Conservation (phyloP, 1,140 invertebrate genomes). For the Anthonomus grandis region DNA sequence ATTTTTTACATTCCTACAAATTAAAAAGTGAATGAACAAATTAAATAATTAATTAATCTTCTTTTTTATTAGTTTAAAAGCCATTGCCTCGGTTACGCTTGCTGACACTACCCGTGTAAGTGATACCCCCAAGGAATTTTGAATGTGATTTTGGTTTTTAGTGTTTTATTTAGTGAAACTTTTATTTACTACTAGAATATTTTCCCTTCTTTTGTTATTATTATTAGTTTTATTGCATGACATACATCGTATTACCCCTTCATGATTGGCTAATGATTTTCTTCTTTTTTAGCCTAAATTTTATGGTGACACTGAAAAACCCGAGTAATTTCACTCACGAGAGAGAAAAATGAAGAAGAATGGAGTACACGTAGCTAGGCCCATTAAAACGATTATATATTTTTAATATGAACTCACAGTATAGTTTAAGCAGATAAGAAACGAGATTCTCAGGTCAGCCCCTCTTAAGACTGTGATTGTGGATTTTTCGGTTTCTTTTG, state of each 20-base stretch:
- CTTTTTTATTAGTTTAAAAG: constrained; percentile 37
- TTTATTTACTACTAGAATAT: neutral
- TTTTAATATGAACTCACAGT: constrained; percentile 38
- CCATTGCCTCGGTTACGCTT: constrained; percentile 40
- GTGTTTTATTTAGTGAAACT: constrained; percentile 2
- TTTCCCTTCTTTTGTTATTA: neutral
- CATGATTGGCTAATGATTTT: constrained; percentile 20
- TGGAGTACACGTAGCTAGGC: too few relatives aligned
- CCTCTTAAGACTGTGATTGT: too few relatives aligned
- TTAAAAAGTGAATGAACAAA: too few relatives aligned
- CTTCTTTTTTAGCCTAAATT: constrained; percentile 58
- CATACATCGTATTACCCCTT: neutral
- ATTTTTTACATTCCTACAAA: too few relatives aligned
- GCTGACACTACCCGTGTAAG: constrained; percentile 31
- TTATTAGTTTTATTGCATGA: neutral
- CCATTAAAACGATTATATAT: constrained; percentile 28
- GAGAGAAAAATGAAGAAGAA: neutral
- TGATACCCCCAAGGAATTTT: constrained; percentile 6
- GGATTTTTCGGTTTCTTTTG: too few relatives aligned
- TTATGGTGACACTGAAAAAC: constrained; percentile 62
- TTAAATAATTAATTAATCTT: too few relatives aligned
- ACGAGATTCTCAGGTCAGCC: too few relatives aligned
- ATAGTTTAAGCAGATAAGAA: too few relatives aligned
- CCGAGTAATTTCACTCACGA: constrained; percentile 41
- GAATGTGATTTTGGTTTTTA: constrained; percentile 5